A percentile compares a stretch with the other conserved stretches of the same genome.
Evolutionary conservation across 2,113 vertebrate genomes (phyloP).

Genomic region (Colistium nudipinnis): DNA sequence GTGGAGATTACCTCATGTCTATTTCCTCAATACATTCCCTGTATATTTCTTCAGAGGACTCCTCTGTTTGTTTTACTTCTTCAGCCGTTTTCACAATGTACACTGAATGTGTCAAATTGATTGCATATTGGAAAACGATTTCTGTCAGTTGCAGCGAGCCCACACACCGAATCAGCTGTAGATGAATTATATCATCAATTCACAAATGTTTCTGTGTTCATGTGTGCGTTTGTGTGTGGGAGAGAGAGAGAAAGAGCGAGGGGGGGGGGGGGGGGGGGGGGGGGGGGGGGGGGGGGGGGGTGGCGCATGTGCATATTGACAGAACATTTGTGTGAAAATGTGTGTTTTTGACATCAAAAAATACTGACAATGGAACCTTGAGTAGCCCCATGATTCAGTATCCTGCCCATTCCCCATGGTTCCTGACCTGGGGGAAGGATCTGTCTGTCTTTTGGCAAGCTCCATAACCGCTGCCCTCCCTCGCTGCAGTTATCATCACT

Average conservation of each 20-base stretch:
- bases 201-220: conserved; percentile 8
- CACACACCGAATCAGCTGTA: conserved; percentile 11
- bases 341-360: conserved; percentile 70
- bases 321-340: conserved; percentile 61
- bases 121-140: conserved; percentile 27
- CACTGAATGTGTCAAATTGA: conserved; percentile 32
- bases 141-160: conserved; percentile 9
- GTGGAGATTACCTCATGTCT: conserved; percentile 58
- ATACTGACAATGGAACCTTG: conserved; percentile 61
- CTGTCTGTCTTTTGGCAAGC: conserved; percentile 64
- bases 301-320: conserved; percentile 54
- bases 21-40: conserved; percentile 38
- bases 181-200: conserved; percentile 44
- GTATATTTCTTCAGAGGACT: conserved; percentile 33
- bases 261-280: too few species aligned
- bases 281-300: too few species aligned
- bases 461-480: conserved; percentile 62
- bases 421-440: conserved; percentile 67
- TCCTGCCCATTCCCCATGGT: conserved; percentile 63
- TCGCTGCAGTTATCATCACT: conserved; percentile 67
- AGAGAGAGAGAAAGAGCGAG: too few species aligned
- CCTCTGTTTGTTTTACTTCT: conserved; percentile 34
- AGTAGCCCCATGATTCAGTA: conserved; percentile 60
- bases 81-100: conserved; percentile 23
- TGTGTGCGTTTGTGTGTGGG: conserved; percentile 12